Evolutionary conservation across 2,113 vertebrate genomes (phyloP).

Genomic region (Heterochromis multidens): DNA sequence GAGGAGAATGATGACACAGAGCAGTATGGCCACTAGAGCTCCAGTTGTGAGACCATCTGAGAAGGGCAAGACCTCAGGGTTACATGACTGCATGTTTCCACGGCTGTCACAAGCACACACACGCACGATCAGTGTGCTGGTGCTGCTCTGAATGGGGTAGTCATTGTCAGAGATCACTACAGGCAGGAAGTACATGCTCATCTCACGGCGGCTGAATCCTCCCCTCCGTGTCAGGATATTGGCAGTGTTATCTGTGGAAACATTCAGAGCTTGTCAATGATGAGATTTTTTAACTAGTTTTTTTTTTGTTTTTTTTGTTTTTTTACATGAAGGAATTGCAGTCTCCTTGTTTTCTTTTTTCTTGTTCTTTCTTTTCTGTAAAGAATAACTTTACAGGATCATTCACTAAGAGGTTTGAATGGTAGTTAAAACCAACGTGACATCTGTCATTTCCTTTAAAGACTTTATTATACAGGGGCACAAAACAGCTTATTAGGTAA

Average conservation of each 20-base stretch:
- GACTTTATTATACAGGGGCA: rapidly evolving
- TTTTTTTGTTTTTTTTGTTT: too few species aligned
- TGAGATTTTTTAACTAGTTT: neutral
- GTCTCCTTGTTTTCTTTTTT: neutral
- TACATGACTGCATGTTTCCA: constrained; percentile 89
- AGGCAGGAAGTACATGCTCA: constrained; percentile 87
- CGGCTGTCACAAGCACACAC: constrained; percentile 87
- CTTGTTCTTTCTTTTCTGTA: neutral
- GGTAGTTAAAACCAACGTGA: neutral
- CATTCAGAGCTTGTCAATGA: neutral
- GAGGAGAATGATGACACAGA: constrained; percentile 87
- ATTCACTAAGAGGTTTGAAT: neutral
- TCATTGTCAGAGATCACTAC: constrained; percentile 95
- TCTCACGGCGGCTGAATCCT: constrained; percentile 90
- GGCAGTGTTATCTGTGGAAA: constrained; percentile 90
- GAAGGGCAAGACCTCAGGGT: constrained; percentile 84
- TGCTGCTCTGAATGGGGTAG: constrained; percentile 93
- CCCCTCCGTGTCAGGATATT: constrained; percentile 90
- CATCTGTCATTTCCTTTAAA: neutral
- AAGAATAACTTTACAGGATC: neutral
- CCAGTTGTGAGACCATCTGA: constrained; percentile 89
- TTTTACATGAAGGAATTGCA: neutral
- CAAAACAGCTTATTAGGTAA: neutral
- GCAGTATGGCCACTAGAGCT: constrained; percentile 87
- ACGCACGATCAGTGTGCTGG: constrained; percentile 84